Evolutionary conservation across 35 echinoderm and acorn worm genomes (phyloP).

Genomic region (Eucidaris tribuloides): DNA sequence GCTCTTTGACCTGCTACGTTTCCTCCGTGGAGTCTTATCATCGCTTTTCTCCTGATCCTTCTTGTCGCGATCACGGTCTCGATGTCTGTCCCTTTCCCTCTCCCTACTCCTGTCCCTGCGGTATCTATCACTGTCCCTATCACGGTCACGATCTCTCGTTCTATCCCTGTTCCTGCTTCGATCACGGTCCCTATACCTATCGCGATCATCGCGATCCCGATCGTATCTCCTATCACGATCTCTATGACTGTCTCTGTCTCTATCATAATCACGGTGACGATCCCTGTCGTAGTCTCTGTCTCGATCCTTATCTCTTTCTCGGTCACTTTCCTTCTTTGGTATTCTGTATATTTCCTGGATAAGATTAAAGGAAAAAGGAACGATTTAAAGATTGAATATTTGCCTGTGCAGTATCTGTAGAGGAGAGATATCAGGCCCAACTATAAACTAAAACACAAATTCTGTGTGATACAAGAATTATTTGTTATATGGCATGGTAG

Average conservation of each 20-base stretch:
- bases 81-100: conserved; percentile 61
- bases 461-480: too few species aligned
- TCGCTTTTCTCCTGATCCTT: conserved; percentile 54
- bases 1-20: conserved; percentile 47
- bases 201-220: conserved; percentile 10
- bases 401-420: too few species aligned
- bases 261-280: conserved; percentile 10
- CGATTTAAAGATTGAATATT: too few species aligned
- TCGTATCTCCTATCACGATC: conserved; percentile 33
- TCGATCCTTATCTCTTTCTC: conserved; percentile 46
- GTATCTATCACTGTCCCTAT: conserved; percentile 58
- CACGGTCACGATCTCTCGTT: conserved; percentile 49
- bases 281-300: conserved; percentile 9
- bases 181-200: conserved; percentile 54
- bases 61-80: conserved; percentile 61
- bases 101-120: conserved; percentile 16
- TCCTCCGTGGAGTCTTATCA: conserved; percentile 21
- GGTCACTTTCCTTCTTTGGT: conserved; percentile 84
- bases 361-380: too few species aligned
- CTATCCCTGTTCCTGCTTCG: conserved; percentile 51
- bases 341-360: conserved; percentile 95
- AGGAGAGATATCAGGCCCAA: too few species aligned
- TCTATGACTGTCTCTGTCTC: not conserved
- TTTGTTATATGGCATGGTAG: too few species aligned
- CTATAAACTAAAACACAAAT: too few species aligned